Evolutionary conservation across 2,888 invertebrate genomes (phyloP).

Genomic region (Rhingia campestris): DNA sequence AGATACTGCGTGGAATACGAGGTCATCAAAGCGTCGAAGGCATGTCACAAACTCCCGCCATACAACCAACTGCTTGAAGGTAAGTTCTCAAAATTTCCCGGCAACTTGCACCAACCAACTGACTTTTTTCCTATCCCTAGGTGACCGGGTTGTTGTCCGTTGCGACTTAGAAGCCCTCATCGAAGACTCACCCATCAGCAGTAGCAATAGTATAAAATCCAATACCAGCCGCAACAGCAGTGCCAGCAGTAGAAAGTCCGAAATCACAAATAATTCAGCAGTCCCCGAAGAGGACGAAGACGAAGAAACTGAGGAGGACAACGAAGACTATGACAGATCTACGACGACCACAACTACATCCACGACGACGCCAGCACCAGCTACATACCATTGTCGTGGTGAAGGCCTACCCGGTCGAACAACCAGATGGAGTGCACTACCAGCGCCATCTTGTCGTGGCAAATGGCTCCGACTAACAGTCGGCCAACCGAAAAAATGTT

Average conservation of each 20-base stretch:
- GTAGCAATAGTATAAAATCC: conserved; percentile 29
- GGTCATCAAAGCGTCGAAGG: conserved; percentile 91
- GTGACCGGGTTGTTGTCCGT: conserved; percentile 90
- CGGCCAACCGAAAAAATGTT: conserved; percentile 82
- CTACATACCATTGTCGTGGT: conserved; percentile 87
- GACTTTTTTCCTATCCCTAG: conserved; percentile 82
- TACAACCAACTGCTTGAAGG: conserved; percentile 90
- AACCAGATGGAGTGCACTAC: conserved; percentile 92
- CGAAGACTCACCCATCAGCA: conserved; percentile 76
- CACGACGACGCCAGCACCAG: conserved; percentile 75
- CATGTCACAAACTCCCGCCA: conserved; percentile 89
- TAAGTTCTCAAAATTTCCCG: conserved; percentile 79
- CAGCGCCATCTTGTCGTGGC: conserved; percentile 94
- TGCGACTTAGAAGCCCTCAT: conserved; percentile 93
- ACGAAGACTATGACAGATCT: conserved; percentile 71
- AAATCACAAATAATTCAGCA: conserved; percentile 75
- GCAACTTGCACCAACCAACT: not conserved
- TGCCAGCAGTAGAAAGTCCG: conserved; percentile 60
- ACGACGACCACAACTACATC: conserved; percentile 76
- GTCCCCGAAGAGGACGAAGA: conserved; percentile 74
- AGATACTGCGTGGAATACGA: conserved; percentile 95
- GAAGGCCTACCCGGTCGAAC: conserved; percentile 90
- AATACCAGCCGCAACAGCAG: conserved; percentile 34
- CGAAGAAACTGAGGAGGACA: conserved; percentile 52
- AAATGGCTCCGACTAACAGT: conserved; percentile 89